These are phyloP conservation scores for Ellobius talpinus DNA, from an alignment of 2,113 vertebrate genomes.

Conservation along the genomic window DNA sequence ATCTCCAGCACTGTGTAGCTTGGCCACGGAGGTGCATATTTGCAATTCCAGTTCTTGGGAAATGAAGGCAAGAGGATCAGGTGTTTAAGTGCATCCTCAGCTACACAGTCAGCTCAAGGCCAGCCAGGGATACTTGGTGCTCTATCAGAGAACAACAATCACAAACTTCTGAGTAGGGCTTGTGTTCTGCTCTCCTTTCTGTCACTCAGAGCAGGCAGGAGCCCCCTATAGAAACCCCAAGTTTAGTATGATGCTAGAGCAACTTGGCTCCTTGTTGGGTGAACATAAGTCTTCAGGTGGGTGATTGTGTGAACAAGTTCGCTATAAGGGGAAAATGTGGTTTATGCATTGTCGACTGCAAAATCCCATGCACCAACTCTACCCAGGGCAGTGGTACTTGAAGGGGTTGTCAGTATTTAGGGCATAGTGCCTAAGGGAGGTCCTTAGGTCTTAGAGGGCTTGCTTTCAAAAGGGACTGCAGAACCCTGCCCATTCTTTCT, in stretches of 20 bases:
- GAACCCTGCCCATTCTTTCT: neutral
- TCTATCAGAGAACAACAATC: neutral
- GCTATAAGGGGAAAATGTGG: neutral
- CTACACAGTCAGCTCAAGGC: neutral
- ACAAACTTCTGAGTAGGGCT: neutral
- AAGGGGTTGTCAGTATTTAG: neutral
- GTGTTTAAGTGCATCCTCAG: neutral
- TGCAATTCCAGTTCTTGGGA: neutral
- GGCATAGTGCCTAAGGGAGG: neutral
- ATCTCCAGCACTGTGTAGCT: too few relatives aligned
- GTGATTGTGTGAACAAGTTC: neutral
- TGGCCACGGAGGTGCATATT: neutral
- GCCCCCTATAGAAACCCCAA: neutral
- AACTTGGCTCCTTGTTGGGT: neutral
- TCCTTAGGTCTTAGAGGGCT: neutral
- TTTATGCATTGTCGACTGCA: neutral
- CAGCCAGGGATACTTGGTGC: neutral
- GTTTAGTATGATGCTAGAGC: neutral
- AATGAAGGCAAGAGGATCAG: neutral
- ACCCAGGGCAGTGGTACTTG: neutral
- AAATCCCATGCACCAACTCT: neutral
- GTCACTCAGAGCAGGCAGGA: neutral
- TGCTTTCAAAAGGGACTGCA: neutral
- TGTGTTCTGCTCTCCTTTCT: neutral
- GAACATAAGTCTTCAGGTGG: neutral